These are phyloP conservation scores for Muraenolepis orangiensis DNA, from an alignment of 2,797 vertebrate species.

Conservation along the genomic window DNA sequence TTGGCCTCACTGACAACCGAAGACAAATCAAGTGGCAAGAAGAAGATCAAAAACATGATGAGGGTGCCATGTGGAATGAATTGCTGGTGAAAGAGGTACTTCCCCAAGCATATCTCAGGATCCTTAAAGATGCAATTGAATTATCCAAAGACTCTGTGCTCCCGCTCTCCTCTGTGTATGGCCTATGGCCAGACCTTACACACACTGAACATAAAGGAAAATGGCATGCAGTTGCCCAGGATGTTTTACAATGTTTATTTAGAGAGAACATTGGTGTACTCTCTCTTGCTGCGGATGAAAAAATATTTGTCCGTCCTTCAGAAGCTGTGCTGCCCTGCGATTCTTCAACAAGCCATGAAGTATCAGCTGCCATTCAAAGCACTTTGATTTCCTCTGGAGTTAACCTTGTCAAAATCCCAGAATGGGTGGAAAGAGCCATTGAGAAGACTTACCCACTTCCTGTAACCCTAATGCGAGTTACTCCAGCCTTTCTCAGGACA, in stretches of 20 bases:
- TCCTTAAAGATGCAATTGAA: slow-evolving; percentile 68
- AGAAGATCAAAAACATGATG: slow-evolving; percentile 74
- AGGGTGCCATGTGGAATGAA: slow-evolving; percentile 81
- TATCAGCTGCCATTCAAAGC: slow-evolving; percentile 45
- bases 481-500: slow-evolving; percentile 60
- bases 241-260: slow-evolving; percentile 66
- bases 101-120: slow-evolving; percentile 68
- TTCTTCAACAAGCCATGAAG: slow-evolving; percentile 35
- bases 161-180: slow-evolving; percentile 58
- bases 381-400: slow-evolving; percentile 67
- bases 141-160: slow-evolving; percentile 49
- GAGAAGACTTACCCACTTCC: slow-evolving; percentile 34
- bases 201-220: slow-evolving; percentile 58
- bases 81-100: slow-evolving; percentile 75
- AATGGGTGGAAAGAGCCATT: slow-evolving; percentile 60
- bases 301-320: slow-evolving; percentile 49
- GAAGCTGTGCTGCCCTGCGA: slow-evolving; percentile 72
- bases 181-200: slow-evolving; percentile 75
- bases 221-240: slow-evolving; percentile 62
- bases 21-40: slow-evolving; percentile 82
- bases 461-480: slow-evolving; percentile 55
- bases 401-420: slow-evolving; percentile 69
- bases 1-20: slow-evolving; percentile 83
- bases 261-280: slow-evolving; percentile 58
- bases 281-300: slow-evolving; percentile 59